Evolutionary conservation across 2,888 invertebrate species (phyloP).

Genomic region (Chrysolina oricalcia): DNA sequence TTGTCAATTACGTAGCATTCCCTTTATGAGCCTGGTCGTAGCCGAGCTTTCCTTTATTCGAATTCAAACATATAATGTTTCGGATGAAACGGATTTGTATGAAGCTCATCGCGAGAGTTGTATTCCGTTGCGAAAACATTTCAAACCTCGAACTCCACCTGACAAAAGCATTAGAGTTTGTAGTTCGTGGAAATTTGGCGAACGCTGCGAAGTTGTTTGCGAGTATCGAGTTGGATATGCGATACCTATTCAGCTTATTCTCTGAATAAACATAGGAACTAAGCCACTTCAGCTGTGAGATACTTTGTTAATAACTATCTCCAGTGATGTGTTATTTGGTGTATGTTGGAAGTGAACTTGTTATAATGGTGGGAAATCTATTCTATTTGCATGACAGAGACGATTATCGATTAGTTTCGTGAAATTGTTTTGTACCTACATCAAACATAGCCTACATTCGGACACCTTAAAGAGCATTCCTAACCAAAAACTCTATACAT

Average conservation of each 20-base stretch:
- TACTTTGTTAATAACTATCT: neutral
- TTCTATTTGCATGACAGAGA: neutral
- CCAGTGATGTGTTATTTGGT: neutral
- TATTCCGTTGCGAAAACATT: neutral
- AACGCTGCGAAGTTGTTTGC: neutral
- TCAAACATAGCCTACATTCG: neutral
- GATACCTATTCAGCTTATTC: slow-evolving; percentile 6
- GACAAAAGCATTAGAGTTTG: slow-evolving; percentile 5
- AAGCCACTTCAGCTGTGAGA: neutral
- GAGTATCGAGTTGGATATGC: neutral
- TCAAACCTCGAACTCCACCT: neutral
- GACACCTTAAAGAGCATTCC: neutral
- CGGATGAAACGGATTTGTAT: neutral
- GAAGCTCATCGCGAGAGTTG: neutral
- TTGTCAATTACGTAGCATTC: too few species aligned
- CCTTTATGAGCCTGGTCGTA: too few species aligned
- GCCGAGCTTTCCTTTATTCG: too few species aligned
- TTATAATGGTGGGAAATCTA: neutral
- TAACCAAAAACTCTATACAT: too few species aligned
- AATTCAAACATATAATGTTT: too few species aligned
- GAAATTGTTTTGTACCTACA: neutral
- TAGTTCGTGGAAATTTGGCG: slow-evolving; percentile 3
- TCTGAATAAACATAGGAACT: slow-evolving; percentile 15
- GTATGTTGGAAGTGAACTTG: neutral
- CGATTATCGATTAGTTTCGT: neutral